Percentiles rank a stretch among this genome's conserved stretches.
Evolutionary conservation across 2,113 vertebrate genomes (phyloP).

Genomic region (Scartelaos histophorus): DNA sequence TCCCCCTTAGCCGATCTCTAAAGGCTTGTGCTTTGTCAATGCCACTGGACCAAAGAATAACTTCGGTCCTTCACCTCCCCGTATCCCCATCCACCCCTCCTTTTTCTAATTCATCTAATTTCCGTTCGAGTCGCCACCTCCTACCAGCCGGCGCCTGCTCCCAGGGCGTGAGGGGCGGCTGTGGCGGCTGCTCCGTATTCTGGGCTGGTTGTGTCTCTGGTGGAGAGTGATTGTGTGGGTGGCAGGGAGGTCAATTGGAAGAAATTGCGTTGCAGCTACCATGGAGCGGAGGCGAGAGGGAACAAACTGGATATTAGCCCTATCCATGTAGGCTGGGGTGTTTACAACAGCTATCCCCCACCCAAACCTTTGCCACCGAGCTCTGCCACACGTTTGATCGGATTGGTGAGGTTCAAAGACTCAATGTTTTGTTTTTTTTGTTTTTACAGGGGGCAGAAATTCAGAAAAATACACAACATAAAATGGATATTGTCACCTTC

Average conservation of each 20-base stretch:
- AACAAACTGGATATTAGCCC: slow-evolving; percentile 79
- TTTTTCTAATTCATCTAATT: slow-evolving; percentile 74
- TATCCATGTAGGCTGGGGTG: slow-evolving; percentile 75
- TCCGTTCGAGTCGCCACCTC: slow-evolving; percentile 56
- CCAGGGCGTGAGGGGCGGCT: slow-evolving; percentile 21
- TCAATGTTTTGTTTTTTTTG: no score
- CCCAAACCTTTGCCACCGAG: slow-evolving; percentile 12
- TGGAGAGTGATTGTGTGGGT: slow-evolving; percentile 75
- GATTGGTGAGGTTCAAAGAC: slow-evolving; percentile 23
- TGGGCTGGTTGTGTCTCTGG: slow-evolving; percentile 63
- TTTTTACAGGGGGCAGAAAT: neutral
- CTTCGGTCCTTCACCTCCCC: slow-evolving; percentile 67
- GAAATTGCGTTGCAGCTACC: slow-evolving; percentile 77
- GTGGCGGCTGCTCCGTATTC: slow-evolving; percentile 69
- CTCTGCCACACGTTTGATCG: slow-evolving; percentile 29
- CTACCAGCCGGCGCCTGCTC: slow-evolving; percentile 34
- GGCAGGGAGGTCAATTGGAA: slow-evolving; percentile 80
- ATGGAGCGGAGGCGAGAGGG: slow-evolving; percentile 72
- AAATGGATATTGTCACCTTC: no score
- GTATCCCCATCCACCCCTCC: slow-evolving; percentile 43
- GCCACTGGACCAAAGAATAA: slow-evolving; percentile 66
- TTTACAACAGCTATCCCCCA: slow-evolving; percentile 66
- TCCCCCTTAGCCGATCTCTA: slow-evolving; percentile 72
- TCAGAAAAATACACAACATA: no score
- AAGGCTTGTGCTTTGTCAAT: slow-evolving; percentile 74